Evolutionary conservation across 2,888 invertebrate species (phyloP).

Genomic region (Apodemia zela): DNA sequence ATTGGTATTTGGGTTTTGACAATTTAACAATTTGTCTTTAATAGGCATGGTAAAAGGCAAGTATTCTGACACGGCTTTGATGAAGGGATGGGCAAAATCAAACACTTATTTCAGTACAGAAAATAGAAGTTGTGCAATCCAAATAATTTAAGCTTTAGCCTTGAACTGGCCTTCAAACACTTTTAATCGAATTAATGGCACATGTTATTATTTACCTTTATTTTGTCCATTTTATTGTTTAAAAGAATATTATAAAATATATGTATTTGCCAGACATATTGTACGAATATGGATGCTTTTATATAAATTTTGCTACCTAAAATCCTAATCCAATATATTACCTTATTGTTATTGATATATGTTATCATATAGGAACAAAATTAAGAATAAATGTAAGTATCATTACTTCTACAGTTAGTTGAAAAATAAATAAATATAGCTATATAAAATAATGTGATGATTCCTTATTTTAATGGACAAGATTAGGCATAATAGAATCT

Average conservation of each 20-base stretch:
- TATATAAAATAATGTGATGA: conserved; percentile 69
- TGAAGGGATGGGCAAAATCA: neutral
- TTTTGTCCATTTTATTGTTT: conserved; percentile 9
- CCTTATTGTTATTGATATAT: conserved; percentile 7
- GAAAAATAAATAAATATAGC: conserved; percentile 68
- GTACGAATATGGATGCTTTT: neutral
- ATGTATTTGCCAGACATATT: neutral
- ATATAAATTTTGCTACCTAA: conserved; percentile 11
- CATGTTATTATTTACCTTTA: conserved; percentile 13
- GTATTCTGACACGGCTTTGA: neutral
- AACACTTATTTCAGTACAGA: neutral
- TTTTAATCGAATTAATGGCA: neutral
- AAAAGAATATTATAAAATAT: conserved; percentile 6
- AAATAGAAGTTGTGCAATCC: neutral
- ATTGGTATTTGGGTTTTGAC: too few relatives aligned
- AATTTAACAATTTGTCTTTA: too few relatives aligned
- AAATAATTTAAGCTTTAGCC: neutral
- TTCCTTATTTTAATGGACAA: conserved; percentile 67
- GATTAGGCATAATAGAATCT: conserved; percentile 68
- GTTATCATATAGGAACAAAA: conserved; percentile 39
- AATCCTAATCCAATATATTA: neutral
- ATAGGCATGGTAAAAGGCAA: neutral
- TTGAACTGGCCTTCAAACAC: neutral
- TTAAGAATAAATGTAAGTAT: conserved; percentile 29
- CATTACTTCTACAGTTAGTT: conserved; percentile 51